Evolutionary conservation across 2,888 invertebrate genomes (phyloP).

Genomic region (Tiliacea aurago): DNA sequence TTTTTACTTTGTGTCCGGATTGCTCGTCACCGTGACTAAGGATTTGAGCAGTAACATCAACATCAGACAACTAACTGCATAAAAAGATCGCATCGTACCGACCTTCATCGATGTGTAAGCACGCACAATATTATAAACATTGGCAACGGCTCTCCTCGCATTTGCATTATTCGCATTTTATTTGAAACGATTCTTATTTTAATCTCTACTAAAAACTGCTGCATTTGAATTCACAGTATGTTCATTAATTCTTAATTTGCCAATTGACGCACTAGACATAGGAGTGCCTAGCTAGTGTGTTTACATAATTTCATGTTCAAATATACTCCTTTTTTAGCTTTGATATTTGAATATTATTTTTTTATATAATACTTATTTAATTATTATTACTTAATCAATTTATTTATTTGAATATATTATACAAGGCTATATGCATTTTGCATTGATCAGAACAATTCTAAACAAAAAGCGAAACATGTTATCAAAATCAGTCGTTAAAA

Average conservation of each 20-base stretch:
- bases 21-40: conserved; percentile 43
- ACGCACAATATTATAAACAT: conserved; percentile 66
- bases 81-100: conserved; percentile 58
- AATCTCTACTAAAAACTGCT: conserved; percentile 13
- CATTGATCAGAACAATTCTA: conserved; percentile 30
- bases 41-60: conserved; percentile 41
- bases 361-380: too few species aligned
- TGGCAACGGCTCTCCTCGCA: conserved; percentile 56
- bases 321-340: background rate
- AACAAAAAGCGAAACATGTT: conserved; percentile 47
- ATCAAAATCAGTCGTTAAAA: conserved; percentile 56
- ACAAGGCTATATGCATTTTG: conserved; percentile 24
- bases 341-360: conserved; percentile 5
- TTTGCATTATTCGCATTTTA: conserved; percentile 61
- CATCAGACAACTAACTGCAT: conserved; percentile 52
- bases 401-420: too few species aligned
- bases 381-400: too few species aligned
- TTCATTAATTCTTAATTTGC: conserved; percentile 1
- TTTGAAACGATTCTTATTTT: conserved; percentile 53
- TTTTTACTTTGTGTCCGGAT: conserved; percentile 14
- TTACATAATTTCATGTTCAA: background rate
- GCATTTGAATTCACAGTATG: conserved; percentile 10
- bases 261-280: background rate
- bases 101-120: conserved; percentile 65
- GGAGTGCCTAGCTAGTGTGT: too few species aligned